Evolutionary conservation across 2,888 invertebrate genomes (phyloP), one percentile per base, ranked within the genome.

Genomic region (Acrobasis repandana): DNA sequence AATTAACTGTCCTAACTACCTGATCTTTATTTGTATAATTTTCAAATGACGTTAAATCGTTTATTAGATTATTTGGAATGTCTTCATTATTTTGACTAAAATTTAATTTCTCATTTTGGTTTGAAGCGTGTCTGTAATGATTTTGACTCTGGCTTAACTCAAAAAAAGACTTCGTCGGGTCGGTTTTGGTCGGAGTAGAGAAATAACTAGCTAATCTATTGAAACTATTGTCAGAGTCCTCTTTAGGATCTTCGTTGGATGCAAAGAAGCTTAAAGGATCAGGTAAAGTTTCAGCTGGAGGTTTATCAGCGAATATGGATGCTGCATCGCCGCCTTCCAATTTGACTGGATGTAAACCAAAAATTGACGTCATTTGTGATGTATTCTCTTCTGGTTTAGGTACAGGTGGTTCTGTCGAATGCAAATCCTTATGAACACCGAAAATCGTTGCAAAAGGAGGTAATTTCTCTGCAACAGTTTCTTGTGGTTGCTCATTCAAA

Each of bases 101-200:
- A 50, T 34, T 36, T 50, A 36, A 16, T 28, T 43, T 59, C 2
- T 11, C 34, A 66, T 69, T 61, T 49, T 65, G 48, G 14, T 65
- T 48, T 1, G 67, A 65, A 18, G 73, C 75, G 61, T 89, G 86
- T 68, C 87, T 83, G 36, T 87, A 90, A 65, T 91, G 90, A 51
- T 90, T 84, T 82, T 90, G 89, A 62, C 90, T 86, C 63, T 88
- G 83, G 73, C 92, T 91, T 60, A 91, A 78, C 70, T 92, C 91
- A 90, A 92, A 92, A 92, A 92, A 92, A 88, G 91, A 85, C 68
- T 91, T 91, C 16, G 85, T 75, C 48, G 80, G 84, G 1, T 90
- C 89, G 0, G 85, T 75, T 80, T 88, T 84, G 0, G 80, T 64
- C 38, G 88, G 85, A 0, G 86, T 67, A 9, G 83, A 71, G 59